Evolutionary conservation across 2,113 vertebrate genomes (phyloP), one percentile per base, ranked within the genome.

Genomic region (Mus spicilegus): DNA sequence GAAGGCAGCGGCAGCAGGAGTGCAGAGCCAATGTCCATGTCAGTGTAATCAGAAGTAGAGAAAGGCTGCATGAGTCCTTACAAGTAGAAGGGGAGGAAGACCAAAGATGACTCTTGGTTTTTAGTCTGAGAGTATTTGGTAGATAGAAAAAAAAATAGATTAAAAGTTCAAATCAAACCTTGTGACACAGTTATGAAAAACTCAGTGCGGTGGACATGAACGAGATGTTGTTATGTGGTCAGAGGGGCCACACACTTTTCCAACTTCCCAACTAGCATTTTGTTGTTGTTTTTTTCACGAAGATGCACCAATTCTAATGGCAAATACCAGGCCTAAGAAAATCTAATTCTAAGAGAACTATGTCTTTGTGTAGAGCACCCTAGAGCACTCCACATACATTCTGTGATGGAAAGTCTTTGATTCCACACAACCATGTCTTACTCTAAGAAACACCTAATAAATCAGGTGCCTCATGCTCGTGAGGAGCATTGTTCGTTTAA

Each of bases 391-490:
- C 7, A 36, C 51, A 49, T 84, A 61, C 91, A 93, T 95, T 91
- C 49, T 90, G 5, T 96, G 82, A 85, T 88, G n/a, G 76, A 65
- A 89, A 85, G 63, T 87, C 87, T 96, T 77, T 69, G 69, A 80
- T 90, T 95, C 72, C 84, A 42, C 65, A 80, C n/a, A 69, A 91
- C 54, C 96, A 14, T 58, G 82, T 93, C 92, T 36, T 90, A 39
- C 84, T 84, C 56, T 75, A 78, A 93, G 95, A 94, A 86, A 86
- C 67, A 82, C 84, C 84, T 91, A 51, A 89, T 94, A 97, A 70
- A 67, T 84, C 54, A 91, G 46, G 54, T 91, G 2, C 86, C 63
- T 87, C 49, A 80, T 20, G 20, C 56, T 51, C 61, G 78, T 28
- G 65, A 87, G 54, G 46, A 95, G 8, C 13, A 73, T 65, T 86